Evolutionary conservation across 1,140 invertebrate genomes (phyloP), one percentile per base, ranked within the genome.

Genomic region (Piezodorus guildinii): DNA sequence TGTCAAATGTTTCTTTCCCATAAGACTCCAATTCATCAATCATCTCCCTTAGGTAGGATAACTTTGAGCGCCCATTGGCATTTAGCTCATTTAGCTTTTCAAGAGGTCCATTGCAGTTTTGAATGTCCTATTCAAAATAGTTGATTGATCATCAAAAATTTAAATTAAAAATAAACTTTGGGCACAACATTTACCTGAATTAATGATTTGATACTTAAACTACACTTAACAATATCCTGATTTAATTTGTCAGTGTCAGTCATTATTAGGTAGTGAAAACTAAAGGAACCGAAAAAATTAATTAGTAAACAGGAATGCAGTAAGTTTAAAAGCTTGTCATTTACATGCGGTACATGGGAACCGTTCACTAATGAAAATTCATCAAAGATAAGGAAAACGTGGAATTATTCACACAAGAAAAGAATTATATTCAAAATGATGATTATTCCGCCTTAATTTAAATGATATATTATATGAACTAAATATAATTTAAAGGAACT

Each of bases 131-230:
- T 39, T 23, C 15, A 59, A 58, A 14, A 56, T 23, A 25, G 3
- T 6, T 10, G 17, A 23, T 25, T 23, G 27, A 16, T 56, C 17
- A 56, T 15, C 27, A 4, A 27, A 21, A 21, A 10, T 23, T 2
- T 25, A 23, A 16, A 21, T 23, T 12, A 56, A 25, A 56, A 56
- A 21, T 25, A 25, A 8, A 54, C 58, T 65, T 0, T 21, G 44
- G n/a, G 59, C 43, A 60, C 63, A 61, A 27, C 9, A 62, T 63
- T 78, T 78, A 87, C 87, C 77, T 89, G 87, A 69, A 88, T 88
- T 52, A 88, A 78, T 45, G 86, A 86, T 73, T 85, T 87, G 17
- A 88, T 74, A 75, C 85, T 79, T 68, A 89, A 78, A 75, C 86
- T 82, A 68, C 82, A 78, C 70, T 85, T 85, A 25, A 86, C 81